phyloP scores from a whole-genome alignment of 1,140 invertebrate genomes.

The Frieseomelitta varia region DNA sequence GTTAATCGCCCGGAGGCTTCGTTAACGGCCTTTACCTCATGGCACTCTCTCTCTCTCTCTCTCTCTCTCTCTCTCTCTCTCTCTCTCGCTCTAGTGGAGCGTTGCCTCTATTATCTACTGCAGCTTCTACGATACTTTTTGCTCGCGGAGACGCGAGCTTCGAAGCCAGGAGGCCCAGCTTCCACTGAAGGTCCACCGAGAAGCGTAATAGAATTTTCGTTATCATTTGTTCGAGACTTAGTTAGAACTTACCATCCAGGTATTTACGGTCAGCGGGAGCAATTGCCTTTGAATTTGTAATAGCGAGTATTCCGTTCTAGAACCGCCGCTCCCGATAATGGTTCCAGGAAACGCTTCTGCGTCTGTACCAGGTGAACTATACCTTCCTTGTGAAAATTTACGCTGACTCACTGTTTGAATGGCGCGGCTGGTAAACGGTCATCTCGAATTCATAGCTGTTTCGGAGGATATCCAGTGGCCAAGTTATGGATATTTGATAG shows the following conservation, averaged over 20 bases:
- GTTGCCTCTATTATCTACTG: background rate
- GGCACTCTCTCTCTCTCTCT: constrained; percentile 18
- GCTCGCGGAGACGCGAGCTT: background rate
- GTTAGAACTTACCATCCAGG: constrained; percentile 30
- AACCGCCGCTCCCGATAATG: constrained; percentile 9
- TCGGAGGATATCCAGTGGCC: background rate
- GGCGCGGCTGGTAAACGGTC: background rate
- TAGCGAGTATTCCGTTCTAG: background rate
- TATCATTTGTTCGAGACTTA: constrained; percentile 35
- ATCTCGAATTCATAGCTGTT: background rate
- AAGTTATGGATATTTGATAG: background rate
- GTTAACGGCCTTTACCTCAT: constrained; percentile 68
- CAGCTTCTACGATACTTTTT: background rate
- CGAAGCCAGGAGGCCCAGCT: background rate
- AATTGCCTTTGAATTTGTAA: constrained; percentile 53
- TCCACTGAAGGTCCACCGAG: background rate
- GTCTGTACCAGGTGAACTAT: background rate
- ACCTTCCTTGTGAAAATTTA: constrained; percentile 31
- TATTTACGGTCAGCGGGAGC: constrained; percentile 29
- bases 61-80: too few species aligned
- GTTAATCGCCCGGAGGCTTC: constrained; percentile 67
- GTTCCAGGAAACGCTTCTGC: constrained; percentile 33
- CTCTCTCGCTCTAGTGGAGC: too few species aligned
- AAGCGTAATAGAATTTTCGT: constrained; percentile 44
- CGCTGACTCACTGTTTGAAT: background rate